Evolutionary conservation across 2,797 vertebrate genomes (phyloP).

Genomic region (Mus caroli): DNA sequence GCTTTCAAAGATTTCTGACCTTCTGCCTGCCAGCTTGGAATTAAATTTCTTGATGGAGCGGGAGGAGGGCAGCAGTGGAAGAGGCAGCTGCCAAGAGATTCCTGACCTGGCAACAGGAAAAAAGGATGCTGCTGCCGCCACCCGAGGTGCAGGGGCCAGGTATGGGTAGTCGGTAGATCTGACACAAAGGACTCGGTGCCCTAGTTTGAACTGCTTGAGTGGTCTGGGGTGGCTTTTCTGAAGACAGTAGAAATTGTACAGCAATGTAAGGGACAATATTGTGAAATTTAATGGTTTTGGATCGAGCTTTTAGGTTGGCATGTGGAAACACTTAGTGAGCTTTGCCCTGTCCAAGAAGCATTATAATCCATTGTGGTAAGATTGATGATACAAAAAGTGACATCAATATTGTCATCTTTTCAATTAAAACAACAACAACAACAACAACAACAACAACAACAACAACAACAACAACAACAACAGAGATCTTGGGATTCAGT

Average conservation of each 20-base stretch:
- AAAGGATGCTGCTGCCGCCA: constrained; percentile 14
- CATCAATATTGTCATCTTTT: not conserved
- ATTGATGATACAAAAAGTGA: not conserved
- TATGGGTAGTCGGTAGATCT: not conserved
- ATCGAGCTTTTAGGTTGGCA: constrained; percentile 53
- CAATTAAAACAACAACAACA: not conserved
- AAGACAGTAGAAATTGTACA: not conserved
- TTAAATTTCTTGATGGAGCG: constrained; percentile 67
- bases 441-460: no score
- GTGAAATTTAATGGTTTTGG: constrained; percentile 47
- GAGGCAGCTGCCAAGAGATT: constrained; percentile 75
- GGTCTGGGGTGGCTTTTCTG: not conserved
- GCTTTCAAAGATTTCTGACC: constrained; percentile 77
- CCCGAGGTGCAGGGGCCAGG: not conserved
- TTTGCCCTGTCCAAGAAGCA: constrained; percentile 32
- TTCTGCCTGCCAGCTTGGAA: constrained; percentile 66
- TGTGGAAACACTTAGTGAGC: not conserved
- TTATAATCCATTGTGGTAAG: not conserved
- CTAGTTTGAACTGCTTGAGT: not conserved
- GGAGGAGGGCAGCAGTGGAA: constrained; percentile 40
- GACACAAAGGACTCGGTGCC: not conserved
- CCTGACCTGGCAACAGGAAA: constrained; percentile 62
- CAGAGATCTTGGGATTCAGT: not conserved
- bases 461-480: no score
- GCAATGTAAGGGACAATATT: not conserved